These are phyloP conservation scores for Prionailurus bengalensis DNA, from an alignment of 2,113 vertebrate genomes.

Conservation along the genomic window DNA sequence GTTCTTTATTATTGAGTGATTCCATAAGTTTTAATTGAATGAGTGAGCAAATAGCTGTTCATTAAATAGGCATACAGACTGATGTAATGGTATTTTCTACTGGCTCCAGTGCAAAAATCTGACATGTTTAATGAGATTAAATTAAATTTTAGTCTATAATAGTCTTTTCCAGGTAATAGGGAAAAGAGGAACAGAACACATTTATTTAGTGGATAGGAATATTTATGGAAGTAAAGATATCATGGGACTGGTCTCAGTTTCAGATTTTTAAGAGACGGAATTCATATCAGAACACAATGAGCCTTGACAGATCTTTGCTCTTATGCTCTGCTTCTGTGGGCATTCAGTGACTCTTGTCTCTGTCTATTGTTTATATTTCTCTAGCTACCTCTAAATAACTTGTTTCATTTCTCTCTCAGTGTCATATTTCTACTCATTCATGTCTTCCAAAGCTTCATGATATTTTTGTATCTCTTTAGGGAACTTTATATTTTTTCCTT, in stretches of 20 bases:
- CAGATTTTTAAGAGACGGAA: background rate
- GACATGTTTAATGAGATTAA: background rate
- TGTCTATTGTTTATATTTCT: background rate
- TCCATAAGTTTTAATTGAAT: background rate
- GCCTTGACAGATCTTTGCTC: background rate
- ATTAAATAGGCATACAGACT: background rate
- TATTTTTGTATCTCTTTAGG: background rate
- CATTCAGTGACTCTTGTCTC: background rate
- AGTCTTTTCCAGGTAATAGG: background rate
- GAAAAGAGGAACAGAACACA: background rate
- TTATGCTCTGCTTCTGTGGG: background rate
- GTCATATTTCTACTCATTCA: constrained; percentile 18
- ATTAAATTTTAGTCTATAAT: background rate
- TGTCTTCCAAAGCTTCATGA: background rate
- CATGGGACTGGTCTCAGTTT: background rate
- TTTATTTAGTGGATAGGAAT: background rate
- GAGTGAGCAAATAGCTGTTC: background rate
- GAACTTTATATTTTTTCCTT: background rate
- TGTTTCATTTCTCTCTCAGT: background rate
- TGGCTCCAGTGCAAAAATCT: background rate
- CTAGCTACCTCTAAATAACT: background rate
- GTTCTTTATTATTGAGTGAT: background rate
- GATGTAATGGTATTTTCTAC: background rate
- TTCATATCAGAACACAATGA: background rate
- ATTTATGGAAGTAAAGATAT: background rate